Evolutionary conservation across 2,888 invertebrate genomes (phyloP).

Genomic region (Aspidapion aeneum): DNA sequence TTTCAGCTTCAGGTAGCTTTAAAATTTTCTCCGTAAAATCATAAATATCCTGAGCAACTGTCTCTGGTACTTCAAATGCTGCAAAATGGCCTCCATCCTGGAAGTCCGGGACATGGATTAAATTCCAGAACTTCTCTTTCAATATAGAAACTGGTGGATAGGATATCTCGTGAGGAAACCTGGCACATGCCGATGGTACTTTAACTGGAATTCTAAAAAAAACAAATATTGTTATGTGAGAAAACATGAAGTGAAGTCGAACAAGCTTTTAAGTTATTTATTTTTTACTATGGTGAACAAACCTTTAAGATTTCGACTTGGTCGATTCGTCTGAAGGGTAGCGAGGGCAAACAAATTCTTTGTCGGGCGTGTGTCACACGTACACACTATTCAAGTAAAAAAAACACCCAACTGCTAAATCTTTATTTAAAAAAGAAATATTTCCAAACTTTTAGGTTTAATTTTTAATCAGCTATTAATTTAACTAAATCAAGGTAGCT

Average conservation of each 20-base stretch:
- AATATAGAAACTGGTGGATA: slow-evolving; percentile 59
- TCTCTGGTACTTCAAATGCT: slow-evolving; percentile 28
- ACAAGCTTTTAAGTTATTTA: no score
- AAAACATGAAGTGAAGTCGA: no score
- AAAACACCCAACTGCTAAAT: no score
- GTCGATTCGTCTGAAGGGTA: no score
- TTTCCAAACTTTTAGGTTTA: no score
- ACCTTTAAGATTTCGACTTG: neutral
- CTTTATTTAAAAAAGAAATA: no score
- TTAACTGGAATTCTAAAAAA: slow-evolving; percentile 58
- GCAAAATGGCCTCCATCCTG: slow-evolving; percentile 38
- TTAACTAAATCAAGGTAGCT: no score
- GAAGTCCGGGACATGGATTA: slow-evolving; percentile 51
- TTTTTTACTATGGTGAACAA: neutral
- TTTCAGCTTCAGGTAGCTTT: slow-evolving; percentile 1
- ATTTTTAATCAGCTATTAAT: no score
- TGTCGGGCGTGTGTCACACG: no score
- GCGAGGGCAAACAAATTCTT: no score
- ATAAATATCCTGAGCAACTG: slow-evolving; percentile 26
- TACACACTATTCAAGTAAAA: no score
- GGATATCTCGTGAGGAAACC: slow-evolving; percentile 66
- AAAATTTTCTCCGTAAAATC: slow-evolving; percentile 26
- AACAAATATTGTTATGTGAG: no score
- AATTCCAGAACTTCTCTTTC: slow-evolving; percentile 58
- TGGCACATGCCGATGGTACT: slow-evolving; percentile 72